These are phyloP conservation scores for Aurelia sp. DNA, from an alignment of 30 jellyfish, hydroid and myxozoan genomes.

Conservation along the genomic window DNA sequence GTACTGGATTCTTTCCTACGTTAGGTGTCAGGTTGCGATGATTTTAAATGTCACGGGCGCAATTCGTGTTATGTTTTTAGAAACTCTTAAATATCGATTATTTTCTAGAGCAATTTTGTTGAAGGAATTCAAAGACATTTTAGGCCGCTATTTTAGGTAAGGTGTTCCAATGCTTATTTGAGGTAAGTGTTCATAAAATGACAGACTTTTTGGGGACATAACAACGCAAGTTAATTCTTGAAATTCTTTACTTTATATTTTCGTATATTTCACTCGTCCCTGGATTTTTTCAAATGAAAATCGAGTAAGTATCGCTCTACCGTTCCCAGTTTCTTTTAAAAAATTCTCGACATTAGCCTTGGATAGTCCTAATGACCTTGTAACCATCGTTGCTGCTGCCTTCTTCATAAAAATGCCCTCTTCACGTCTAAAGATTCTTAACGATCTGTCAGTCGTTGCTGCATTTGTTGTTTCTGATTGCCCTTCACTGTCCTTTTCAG, in stretches of 20 bases:
- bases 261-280: constrained; percentile 2
- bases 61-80: no score
- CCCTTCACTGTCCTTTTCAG: not conserved
- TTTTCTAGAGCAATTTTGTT: no score
- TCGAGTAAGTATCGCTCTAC: not conserved
- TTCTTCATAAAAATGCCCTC: not conserved
- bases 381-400: not conserved
- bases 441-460: not conserved
- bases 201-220: no score
- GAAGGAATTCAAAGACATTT: no score
- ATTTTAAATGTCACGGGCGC: no score
- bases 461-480: not conserved
- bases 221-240: no score
- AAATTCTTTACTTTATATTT: not conserved
- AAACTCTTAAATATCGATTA: no score
- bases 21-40: no score
- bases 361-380: not conserved
- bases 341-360: not conserved
- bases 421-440: not conserved
- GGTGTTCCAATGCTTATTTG: no score
- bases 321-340: not conserved
- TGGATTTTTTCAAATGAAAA: not conserved
- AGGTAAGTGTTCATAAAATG: no score
- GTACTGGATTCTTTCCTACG: no score
- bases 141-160: no score